Conservation (phyloP, 2,888 invertebrate genomes). For the Cotesia congregata region DNA sequence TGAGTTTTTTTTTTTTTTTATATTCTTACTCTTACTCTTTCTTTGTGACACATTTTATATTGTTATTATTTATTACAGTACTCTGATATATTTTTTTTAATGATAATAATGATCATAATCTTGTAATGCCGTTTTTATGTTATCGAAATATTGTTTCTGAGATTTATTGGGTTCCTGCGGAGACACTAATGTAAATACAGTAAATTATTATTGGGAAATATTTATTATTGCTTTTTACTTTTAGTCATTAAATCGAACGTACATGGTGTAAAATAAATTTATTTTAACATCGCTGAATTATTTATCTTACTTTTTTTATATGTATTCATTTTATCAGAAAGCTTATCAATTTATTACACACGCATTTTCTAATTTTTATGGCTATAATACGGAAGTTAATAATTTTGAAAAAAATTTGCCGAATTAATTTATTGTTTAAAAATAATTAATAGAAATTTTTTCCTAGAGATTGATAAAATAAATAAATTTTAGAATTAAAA, state of each 20-base stretch:
- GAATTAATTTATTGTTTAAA: too few relatives aligned
- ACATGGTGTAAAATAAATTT: not conserved
- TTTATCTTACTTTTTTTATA: not conserved
- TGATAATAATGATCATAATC: not conserved
- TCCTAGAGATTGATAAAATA: too few relatives aligned
- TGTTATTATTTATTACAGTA: constrained; percentile 41
- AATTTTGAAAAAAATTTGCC: too few relatives aligned
- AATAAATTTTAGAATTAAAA: too few relatives aligned
- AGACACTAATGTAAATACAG: constrained; percentile 12
- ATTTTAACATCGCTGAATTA: not conserved
- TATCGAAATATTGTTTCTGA: constrained; percentile 3
- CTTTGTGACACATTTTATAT: constrained; percentile 39
- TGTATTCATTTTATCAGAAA: too few relatives aligned
- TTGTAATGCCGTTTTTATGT: not conserved
- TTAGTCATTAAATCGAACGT: not conserved
- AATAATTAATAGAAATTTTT: too few relatives aligned
- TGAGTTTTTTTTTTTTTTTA: constrained; percentile 9
- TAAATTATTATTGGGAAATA: not conserved
- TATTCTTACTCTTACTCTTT: not conserved
- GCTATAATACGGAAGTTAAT: too few relatives aligned
- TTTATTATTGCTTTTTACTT: not conserved
- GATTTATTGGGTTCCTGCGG: constrained; percentile 12
- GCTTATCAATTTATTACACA: too few relatives aligned
- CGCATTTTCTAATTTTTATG: too few relatives aligned
- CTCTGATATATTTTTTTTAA: not conserved